These are phyloP conservation scores for Falco peregrinus DNA, from an alignment of 2,797 vertebrate genomes.

Conservation along the genomic window DNA sequence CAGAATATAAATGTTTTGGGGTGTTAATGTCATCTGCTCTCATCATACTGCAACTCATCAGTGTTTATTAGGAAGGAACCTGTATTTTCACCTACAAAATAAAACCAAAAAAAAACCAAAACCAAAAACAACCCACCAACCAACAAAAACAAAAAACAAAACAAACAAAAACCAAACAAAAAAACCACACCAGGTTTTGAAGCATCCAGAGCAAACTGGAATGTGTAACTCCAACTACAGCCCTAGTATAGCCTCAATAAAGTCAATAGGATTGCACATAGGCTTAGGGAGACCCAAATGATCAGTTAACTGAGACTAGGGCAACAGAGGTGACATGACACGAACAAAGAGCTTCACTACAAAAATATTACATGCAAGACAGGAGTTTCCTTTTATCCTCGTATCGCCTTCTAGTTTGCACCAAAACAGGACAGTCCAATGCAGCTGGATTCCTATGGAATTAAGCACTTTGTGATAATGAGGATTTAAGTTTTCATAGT, in stretches of 20 bases:
- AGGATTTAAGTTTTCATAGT: neutral
- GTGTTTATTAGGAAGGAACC: neutral
- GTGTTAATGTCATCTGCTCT: neutral
- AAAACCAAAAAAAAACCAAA: too few species aligned
- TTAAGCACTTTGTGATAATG: neutral
- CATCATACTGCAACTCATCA: neutral
- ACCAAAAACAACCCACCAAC: too few species aligned
- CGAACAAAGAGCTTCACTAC: neutral
- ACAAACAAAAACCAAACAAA: too few species aligned
- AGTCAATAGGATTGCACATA: neutral
- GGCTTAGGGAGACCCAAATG: neutral
- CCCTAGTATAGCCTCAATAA: neutral
- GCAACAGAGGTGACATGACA: neutral
- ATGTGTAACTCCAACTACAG: neutral
- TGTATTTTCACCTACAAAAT: neutral
- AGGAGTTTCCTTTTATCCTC: neutral
- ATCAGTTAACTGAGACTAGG: neutral
- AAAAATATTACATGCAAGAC: neutral
- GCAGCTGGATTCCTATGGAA: neutral
- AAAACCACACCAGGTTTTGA: neutral
- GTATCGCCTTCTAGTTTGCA: neutral
- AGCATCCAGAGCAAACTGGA: neutral
- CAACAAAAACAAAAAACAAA: too few species aligned
- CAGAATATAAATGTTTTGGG: neutral
- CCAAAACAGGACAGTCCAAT: neutral